These are phyloP conservation scores for Orbicella faveolata DNA, from an alignment of 64 coral and sea anemone species.

Conservation along the genomic window DNA sequence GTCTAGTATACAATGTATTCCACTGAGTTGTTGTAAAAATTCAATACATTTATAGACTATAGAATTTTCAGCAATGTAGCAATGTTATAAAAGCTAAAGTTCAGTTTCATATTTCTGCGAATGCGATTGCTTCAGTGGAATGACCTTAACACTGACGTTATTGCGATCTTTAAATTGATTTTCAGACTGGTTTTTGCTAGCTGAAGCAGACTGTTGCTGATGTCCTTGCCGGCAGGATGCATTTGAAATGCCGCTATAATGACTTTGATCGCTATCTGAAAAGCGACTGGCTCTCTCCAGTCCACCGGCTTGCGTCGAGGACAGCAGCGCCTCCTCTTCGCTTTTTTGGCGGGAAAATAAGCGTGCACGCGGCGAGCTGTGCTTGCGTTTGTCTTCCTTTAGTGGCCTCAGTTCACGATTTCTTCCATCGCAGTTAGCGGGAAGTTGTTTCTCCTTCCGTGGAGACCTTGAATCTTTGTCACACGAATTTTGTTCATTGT, in stretches of 20 bases:
- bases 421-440: background rate
- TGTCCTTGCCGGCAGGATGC: background rate
- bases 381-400: background rate
- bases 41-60: background rate
- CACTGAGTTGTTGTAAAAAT: conserved; percentile 19
- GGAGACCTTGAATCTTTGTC: background rate
- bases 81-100: conserved; percentile 53
- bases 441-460: background rate
- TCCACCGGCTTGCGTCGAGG: conserved; percentile 1
- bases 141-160: background rate
- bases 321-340: conserved; percentile 26
- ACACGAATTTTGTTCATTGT: background rate
- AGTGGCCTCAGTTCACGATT: background rate
- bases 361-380: background rate
- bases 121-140: conserved; percentile 1
- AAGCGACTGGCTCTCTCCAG: background rate
- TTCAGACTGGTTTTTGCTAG: background rate
- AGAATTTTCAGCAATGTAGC: conserved; percentile 18
- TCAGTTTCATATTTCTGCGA: conserved; percentile 43
- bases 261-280: background rate
- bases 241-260: conserved; percentile 16
- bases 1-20: background rate
- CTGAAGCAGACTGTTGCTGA: background rate
- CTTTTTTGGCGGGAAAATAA: conserved; percentile 37
- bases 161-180: background rate